phyloP scores from a whole-genome alignment of 2,113 vertebrate species.

The Okapia johnstoni region DNA sequence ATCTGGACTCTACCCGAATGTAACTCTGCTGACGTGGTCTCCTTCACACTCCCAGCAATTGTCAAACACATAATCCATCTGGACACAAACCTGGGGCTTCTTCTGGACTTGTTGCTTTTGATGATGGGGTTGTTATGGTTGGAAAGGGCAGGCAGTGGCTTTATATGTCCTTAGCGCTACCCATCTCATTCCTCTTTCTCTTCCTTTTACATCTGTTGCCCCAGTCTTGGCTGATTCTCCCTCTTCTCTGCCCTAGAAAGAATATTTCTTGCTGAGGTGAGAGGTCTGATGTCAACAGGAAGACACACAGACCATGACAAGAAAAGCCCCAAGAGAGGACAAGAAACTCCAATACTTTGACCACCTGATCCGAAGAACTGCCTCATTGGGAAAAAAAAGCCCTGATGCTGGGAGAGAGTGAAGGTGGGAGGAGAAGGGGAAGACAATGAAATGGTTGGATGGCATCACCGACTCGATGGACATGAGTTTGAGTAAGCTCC shows the following conservation, averaged over 20 bases:
- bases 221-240: not conserved
- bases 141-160: not conserved
- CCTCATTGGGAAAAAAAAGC: not conserved
- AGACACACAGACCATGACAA: not conserved
- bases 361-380: fast-evolving
- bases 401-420: not conserved
- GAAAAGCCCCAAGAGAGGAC: not conserved
- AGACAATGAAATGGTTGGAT: not conserved
- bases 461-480: not conserved
- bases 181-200: not conserved
- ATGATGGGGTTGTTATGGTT: fast-evolving
- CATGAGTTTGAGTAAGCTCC: not conserved
- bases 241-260: not conserved
- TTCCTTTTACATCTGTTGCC: not conserved
- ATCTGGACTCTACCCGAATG: not conserved
- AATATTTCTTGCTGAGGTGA: not conserved
- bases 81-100: not conserved
- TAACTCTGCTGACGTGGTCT: not conserved
- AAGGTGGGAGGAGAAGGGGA: not conserved
- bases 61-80: not conserved
- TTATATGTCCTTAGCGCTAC: not conserved
- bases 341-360: not conserved
- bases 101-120: not conserved
- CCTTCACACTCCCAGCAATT: not conserved
- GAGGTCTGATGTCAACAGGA: not conserved